Evolutionary conservation across 2,113 vertebrate species (phyloP).

Genomic region (Oophaga pumilio): DNA sequence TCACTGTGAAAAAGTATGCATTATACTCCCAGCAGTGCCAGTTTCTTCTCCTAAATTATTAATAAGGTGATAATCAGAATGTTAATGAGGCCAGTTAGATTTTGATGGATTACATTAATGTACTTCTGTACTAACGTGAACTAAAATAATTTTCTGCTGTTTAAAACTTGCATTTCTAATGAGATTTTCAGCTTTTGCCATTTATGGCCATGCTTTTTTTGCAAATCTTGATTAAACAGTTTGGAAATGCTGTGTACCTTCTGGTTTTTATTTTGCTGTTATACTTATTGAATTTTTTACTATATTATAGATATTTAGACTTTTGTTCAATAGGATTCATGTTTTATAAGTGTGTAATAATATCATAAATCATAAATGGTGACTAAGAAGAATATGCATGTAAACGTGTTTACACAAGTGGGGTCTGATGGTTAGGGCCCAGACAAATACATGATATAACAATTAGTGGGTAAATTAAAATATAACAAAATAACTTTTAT

Average conservation of each 20-base stretch:
- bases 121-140: conserved; percentile 21
- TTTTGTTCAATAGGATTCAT: not conserved
- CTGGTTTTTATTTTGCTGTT: not conserved
- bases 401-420: no score
- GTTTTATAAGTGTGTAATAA: not conserved
- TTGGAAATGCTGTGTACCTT: not conserved
- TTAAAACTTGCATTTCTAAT: conserved; percentile 33
- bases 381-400: no score
- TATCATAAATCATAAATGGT: not conserved
- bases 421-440: no score
- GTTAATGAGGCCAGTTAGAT: conserved; percentile 51
- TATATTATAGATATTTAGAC: not conserved
- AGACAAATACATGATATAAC: no score
- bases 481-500: no score
- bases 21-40: conserved; percentile 34
- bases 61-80: conserved; percentile 48
- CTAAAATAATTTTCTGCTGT: conserved; percentile 18
- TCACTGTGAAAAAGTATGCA: conserved; percentile 28
- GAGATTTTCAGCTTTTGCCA: not conserved
- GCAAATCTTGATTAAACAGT: not conserved
- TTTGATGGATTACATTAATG: conserved; percentile 38
- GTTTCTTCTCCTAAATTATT: conserved; percentile 49
- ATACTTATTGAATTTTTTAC: not conserved
- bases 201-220: not conserved
- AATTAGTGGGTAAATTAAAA: no score